Conservation (phyloP, 2,888 invertebrate genomes). For the Parthenolecanium corni region DNA sequence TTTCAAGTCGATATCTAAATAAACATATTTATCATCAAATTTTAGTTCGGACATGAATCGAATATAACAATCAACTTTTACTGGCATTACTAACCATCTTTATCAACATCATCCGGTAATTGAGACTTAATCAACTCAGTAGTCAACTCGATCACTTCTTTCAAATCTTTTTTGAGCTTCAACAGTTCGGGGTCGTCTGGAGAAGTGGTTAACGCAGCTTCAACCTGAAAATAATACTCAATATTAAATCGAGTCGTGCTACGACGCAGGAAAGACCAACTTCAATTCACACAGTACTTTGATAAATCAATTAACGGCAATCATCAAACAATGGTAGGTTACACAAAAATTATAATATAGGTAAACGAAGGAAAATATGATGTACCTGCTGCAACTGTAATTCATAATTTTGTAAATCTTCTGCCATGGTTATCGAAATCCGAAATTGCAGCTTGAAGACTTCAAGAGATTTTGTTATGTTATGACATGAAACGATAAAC, state of each 20-base stretch:
- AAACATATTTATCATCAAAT: neutral
- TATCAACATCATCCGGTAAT: conserved; percentile 50
- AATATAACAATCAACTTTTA: too few species aligned
- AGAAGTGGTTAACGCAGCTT: conserved; percentile 88
- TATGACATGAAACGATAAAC: too few species aligned
- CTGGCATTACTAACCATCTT: conserved; percentile 12
- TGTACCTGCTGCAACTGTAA: conserved; percentile 81
- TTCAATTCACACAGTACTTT: neutral
- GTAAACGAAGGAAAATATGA: conserved; percentile 23
- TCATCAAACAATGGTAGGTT: neutral
- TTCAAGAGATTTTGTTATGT: too few species aligned
- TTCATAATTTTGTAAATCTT: conserved; percentile 80
- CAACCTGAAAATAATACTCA: conserved; percentile 76
- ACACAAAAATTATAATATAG: too few species aligned
- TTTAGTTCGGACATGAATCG: too few species aligned
- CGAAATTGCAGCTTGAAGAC: too few species aligned
- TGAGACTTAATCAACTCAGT: conserved; percentile 77
- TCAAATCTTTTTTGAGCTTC: conserved; percentile 83
- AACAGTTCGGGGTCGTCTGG: conserved; percentile 84
- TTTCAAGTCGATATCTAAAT: conserved; percentile 10
- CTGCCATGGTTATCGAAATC: too few species aligned
- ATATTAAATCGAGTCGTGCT: too few species aligned
- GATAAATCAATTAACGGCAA: neutral
- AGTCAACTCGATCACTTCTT: conserved; percentile 88
- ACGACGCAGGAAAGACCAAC: conserved; percentile 1